A percentile compares a stretch with the other conserved stretches of the same genome.
These are phyloP conservation scores for Bos javanicus DNA, from an alignment of 2,113 vertebrate species.

Conservation along the genomic window DNA sequence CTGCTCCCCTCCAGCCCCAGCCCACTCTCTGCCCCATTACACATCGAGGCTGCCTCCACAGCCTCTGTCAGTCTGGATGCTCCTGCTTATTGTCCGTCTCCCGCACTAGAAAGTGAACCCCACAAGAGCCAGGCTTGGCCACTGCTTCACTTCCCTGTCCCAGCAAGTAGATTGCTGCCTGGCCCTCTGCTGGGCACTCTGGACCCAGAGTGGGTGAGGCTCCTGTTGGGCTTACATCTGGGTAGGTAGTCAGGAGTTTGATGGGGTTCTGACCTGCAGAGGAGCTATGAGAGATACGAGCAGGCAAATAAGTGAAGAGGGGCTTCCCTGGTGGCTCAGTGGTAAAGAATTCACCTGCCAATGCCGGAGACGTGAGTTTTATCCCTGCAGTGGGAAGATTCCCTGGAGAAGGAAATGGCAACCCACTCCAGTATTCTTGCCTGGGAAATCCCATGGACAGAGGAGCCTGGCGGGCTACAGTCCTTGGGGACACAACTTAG, in stretches of 20 bases:
- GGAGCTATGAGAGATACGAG: background rate
- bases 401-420: background rate
- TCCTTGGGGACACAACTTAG: background rate
- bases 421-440: background rate
- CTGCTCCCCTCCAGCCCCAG: background rate
- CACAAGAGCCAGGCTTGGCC: background rate
- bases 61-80: background rate
- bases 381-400: background rate
- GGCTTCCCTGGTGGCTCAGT: background rate
- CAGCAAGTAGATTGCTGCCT: background rate
- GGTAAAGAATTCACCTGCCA: background rate
- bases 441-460: background rate
- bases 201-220: background rate
- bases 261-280: background rate
- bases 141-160: background rate
- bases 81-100: background rate
- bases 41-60: background rate
- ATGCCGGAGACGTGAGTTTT: background rate
- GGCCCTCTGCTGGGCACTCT: background rate
- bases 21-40: background rate
- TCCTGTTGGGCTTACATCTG: background rate
- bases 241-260: background rate
- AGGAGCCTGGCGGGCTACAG: background rate
- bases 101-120: background rate
- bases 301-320: background rate